Evolutionary conservation across 2,113 vertebrate genomes (phyloP), one percentile per base, ranked within the genome.

Genomic region (Xenopus laevis): DNA sequence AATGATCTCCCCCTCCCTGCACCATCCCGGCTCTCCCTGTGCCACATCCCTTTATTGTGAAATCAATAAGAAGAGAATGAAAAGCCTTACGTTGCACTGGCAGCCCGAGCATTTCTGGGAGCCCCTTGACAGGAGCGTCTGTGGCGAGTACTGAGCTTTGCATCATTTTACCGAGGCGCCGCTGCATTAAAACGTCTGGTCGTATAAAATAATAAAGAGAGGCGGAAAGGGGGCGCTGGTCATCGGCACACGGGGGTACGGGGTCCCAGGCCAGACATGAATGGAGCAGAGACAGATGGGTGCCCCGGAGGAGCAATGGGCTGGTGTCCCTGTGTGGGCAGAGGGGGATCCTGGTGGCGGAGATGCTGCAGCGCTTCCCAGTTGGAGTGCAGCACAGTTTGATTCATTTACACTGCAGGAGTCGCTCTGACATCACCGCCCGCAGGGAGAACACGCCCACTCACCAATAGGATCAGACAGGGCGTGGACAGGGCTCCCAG

Each of bases 61-160:
- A 76, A 86, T 86, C 78, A 81, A 86, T 79, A 50, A 13, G 15
- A 50, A 13, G 15, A 13, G 47, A 50, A 50, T 50, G 47, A 82
- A 82, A 80, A 78, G 82, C 90, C 94, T 98, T 98, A 98, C 96
- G 96, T 93, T 96, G 96, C 93, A 98, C 89, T 88, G 96, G 94
- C 88, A 97, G 95, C 85, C 94, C 95, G 79, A 98, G 95, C 81
- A 98, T 96, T 89, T 98, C 96, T 86, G 94, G 94, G 88, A 97
- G 93, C 91, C 93, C 95, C 91, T 97, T 97, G 81, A 92, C 94
- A 79, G 95, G 89, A 87, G 93, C 95, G 92, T 96, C 95, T 86
- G 94, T 90, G 79, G 92, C 85, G 84, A 96, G 91, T 65, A 93
- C 92, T 78, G 95, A 91, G 92, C 94, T 97, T 92, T 98, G 96